phyloP scores from a whole-genome alignment of 2,888 invertebrate genomes.

The Ochropleura plecta region DNA sequence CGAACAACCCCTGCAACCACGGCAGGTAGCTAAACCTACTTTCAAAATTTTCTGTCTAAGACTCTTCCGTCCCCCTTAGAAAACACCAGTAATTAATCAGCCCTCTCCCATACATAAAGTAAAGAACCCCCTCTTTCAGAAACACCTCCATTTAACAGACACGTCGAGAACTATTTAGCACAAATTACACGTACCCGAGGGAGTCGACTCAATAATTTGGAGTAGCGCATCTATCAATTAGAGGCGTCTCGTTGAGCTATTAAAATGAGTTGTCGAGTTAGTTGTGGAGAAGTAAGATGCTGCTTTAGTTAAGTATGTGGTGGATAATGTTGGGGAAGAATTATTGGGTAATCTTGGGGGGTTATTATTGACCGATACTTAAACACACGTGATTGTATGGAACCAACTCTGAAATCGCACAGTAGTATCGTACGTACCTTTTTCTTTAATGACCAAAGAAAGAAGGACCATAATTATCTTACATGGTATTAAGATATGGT shows the following conservation, averaged over 20 bases:
- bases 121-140: constrained; percentile 41
- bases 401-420: not conserved
- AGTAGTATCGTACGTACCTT: not conserved
- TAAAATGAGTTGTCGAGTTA: constrained; percentile 65
- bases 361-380: not conserved
- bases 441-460: no score
- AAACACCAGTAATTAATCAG: constrained; percentile 45
- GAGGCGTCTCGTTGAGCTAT: constrained; percentile 59
- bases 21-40: not conserved
- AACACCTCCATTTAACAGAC: constrained; percentile 52
- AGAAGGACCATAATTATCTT: no score
- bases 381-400: not conserved
- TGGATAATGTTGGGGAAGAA: constrained; percentile 18
- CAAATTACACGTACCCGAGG: constrained; percentile 67
- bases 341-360: constrained; percentile 8
- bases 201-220: constrained; percentile 72
- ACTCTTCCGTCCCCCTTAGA: not conserved
- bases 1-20: no score
- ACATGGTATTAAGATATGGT: no score
- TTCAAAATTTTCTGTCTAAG: constrained; percentile 1
- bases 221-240: constrained; percentile 69
- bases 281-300: constrained; percentile 51
- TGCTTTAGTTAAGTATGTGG: constrained; percentile 19
- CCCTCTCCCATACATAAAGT: constrained; percentile 39
- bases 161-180: constrained; percentile 63